phyloP scores from a whole-genome alignment of 2,113 vertebrate species.

The Vulpes vulpes region DNA sequence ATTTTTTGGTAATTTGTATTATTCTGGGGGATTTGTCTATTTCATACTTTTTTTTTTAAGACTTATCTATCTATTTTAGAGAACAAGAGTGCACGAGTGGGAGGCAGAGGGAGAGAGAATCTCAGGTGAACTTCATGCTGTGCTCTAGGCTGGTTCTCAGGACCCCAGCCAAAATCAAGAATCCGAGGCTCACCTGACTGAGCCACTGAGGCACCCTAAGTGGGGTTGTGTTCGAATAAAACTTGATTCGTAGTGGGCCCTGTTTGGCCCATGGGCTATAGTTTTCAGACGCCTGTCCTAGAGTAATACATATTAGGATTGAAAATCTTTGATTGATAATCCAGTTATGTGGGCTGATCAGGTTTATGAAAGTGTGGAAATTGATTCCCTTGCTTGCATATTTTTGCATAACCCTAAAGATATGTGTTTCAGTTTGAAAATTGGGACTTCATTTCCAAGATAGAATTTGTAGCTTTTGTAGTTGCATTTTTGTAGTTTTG shows the following conservation, averaged over 20 bases:
- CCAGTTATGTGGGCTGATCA: background rate
- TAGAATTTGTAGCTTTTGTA: background rate
- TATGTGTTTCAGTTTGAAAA: background rate
- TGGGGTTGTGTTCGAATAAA: background rate
- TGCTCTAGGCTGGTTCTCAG: background rate
- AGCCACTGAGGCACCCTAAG: background rate
- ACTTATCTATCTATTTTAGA: background rate
- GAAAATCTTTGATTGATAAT: background rate
- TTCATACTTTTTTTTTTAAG: background rate
- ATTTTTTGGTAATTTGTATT: constrained; percentile 41
- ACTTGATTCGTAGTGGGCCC: background rate
- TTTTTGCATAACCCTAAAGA: background rate
- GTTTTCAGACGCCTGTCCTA: background rate
- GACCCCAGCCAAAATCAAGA: background rate
- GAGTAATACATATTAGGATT: background rate
- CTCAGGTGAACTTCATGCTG: background rate
- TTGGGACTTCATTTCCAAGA: background rate
- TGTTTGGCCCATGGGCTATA: background rate
- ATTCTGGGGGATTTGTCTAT: background rate
- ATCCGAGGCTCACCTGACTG: background rate
- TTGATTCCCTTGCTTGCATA: background rate
- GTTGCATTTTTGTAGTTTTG: background rate
- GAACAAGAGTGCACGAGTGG: background rate
- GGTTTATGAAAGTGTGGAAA: background rate
- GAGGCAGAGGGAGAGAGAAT: background rate